Percentiles rank a stretch among this genome's conserved stretches.
phyloP scores from a whole-genome alignment of 1,140 invertebrate species.

The Solen grandis region DNA sequence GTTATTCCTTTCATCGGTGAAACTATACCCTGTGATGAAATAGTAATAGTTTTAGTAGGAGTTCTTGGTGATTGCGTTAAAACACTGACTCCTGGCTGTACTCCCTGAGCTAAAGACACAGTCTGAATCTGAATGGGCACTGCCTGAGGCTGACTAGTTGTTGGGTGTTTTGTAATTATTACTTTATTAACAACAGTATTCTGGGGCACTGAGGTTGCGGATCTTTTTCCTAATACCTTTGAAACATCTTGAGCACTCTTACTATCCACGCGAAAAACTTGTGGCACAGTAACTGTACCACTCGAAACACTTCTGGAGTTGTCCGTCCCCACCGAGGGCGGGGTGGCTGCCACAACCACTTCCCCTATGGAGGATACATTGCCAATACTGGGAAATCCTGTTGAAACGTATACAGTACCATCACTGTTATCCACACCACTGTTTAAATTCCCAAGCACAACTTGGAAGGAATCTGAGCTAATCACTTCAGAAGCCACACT shows the following conservation, averaged over 20 bases:
- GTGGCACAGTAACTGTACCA: conserved; percentile 38
- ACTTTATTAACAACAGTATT: conserved; percentile 82
- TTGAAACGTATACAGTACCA: conserved; percentile 24
- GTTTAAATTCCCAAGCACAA: background rate
- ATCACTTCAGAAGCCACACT: conserved; percentile 18
- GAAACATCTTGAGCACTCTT: conserved; percentile 53
- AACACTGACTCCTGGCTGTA: conserved; percentile 52
- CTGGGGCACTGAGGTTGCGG: conserved; percentile 51
- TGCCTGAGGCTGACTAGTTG: conserved; percentile 73
- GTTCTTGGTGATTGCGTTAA: conserved; percentile 58
- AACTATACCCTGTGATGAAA: conserved; percentile 83
- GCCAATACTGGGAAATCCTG: conserved; percentile 40
- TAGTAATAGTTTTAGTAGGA: conserved; percentile 86
- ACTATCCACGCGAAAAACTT: conserved; percentile 51
- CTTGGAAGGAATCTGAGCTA: background rate
- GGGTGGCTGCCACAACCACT: conserved; percentile 36
- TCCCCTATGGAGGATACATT: conserved; percentile 37
- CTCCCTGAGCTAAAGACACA: conserved; percentile 21
- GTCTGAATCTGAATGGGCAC: conserved; percentile 70
- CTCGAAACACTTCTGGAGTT: conserved; percentile 16
- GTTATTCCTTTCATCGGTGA: conserved; percentile 64
- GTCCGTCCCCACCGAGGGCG: background rate
- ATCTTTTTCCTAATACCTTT: conserved; percentile 64
- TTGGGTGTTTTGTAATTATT: conserved; percentile 83
- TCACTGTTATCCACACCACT: background rate